phyloP scores from a whole-genome alignment of 1,140 invertebrate genomes.

The Drosophila lowei region DNA sequence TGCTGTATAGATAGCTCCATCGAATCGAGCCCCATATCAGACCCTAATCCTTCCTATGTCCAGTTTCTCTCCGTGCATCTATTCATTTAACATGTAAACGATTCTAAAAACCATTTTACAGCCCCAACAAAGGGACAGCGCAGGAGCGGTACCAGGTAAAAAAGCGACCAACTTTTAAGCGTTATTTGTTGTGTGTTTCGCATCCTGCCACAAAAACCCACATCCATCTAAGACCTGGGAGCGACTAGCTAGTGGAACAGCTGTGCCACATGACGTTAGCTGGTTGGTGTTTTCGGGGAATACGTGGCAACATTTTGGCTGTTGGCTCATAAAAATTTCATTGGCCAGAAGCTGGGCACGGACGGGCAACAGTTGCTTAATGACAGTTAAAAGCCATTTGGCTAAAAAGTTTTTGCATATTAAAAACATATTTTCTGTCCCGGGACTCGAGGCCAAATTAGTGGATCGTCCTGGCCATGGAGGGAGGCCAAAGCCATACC shows the following conservation, averaged over 20 bases:
- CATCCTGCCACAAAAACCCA: conserved; percentile 6
- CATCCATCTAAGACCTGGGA: conserved; percentile 20
- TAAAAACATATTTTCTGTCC: conserved; percentile 71
- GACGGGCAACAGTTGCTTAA: conserved; percentile 73
- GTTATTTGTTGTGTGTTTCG: conserved; percentile 47
- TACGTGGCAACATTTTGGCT: conserved; percentile 52
- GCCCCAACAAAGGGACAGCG: conserved; percentile 49
- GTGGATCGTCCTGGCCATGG: conserved; percentile 21
- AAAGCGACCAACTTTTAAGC: conserved; percentile 47
- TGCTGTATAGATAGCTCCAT: too few species aligned
- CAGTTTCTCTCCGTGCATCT: conserved; percentile 48
- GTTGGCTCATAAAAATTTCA: conserved; percentile 75
- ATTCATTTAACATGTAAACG: conserved; percentile 70
- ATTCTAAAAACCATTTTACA: conserved; percentile 75
- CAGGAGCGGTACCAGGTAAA: conserved; percentile 26
- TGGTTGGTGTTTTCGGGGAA: conserved; percentile 31
- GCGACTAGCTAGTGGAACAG: conserved; percentile 34
- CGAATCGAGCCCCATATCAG: too few species aligned
- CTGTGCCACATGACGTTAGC: conserved; percentile 54
- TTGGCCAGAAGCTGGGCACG: conserved; percentile 46
- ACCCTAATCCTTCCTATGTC: not conserved
- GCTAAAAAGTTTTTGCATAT: conserved; percentile 77
- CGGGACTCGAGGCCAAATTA: conserved; percentile 50
- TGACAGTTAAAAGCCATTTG: conserved; percentile 80
- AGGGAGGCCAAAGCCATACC: conserved; percentile 30